Base-by-base conservation (phyloP, 53 echinoderm and acorn worm genomes). In the Paelopatides confundens region DNA sequence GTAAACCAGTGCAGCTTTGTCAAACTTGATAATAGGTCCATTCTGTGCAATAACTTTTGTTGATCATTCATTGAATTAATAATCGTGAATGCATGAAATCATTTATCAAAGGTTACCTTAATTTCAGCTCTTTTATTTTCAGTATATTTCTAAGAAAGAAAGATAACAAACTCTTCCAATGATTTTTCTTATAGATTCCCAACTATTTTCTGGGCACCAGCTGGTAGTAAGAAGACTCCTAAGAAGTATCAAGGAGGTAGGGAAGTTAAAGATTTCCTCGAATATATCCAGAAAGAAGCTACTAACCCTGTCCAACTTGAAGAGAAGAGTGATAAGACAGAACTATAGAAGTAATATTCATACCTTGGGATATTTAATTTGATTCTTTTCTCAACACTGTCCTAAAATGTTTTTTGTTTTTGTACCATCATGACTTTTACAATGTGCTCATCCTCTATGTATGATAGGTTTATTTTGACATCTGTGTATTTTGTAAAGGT, bases 191-290 rank as follows among this genome's bases (percentile, higher is more conserved):
- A 35, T 29, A 98, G 98, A 18, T 95, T 98, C 88, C 98, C 98
- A 69, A 98, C 98, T 8, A 78, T 98, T 24, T 98, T 92, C 88
- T 98, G 98, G 98, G 94, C 92, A 21, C 92, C 95, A n/a, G 92
- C 82, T 26, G 71, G 69, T 69, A 78, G 51, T 48, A 94, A 92
- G 65, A 65, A 87, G 23, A 90, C 68, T 36, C 96, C 98, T 26
- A 87, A 82, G 88, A 98, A 98, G 69, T 98, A 95, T 65, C 92
- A 95, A 47, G 95, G 92, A 11, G 98, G 95, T 14, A 92, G 97
- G 0, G 98, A 95, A 48, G 94, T 95, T 0, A 54, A 88, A 43
- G 95, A 95, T 43, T 98, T 98, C 40, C 3, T 98, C 30, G 74
- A 78, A 32, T 98, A 85, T 82, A 98, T 98, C 89, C 95, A 98